phyloP scores from a whole-genome alignment of 1,140 invertebrate species.

The Neotoxoptera formosana region DNA sequence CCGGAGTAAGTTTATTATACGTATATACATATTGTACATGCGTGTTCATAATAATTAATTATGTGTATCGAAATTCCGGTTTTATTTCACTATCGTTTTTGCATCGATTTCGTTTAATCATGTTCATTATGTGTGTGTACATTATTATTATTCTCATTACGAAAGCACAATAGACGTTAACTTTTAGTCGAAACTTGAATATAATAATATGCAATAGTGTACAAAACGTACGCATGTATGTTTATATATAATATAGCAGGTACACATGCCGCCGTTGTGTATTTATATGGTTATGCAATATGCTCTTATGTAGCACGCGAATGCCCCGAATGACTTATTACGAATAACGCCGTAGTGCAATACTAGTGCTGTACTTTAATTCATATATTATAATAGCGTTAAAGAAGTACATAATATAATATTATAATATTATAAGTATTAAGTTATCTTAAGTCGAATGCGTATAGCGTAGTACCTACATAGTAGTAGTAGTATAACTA shows the following conservation, averaged over 20 bases:
- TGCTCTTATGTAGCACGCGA: neutral
- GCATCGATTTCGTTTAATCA: neutral
- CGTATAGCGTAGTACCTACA: too few species aligned
- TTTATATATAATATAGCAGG: neutral
- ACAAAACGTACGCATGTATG: neutral
- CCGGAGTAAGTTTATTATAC: neutral
- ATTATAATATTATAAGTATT: neutral
- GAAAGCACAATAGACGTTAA: neutral
- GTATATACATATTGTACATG: neutral
- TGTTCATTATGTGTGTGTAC: neutral
- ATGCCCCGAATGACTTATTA: neutral
- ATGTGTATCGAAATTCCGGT: neutral
- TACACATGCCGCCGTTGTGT: neutral
- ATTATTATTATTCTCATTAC: neutral
- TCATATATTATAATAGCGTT: neutral
- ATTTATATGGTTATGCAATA: neutral
- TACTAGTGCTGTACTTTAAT: neutral
- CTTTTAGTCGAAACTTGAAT: neutral
- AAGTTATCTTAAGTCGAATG: neutral
- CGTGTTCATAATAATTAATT: neutral
- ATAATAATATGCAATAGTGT: neutral
- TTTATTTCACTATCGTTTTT: constrained; percentile 13
- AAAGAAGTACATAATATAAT: neutral
- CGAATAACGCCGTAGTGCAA: neutral
- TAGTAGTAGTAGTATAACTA: neutral